A percentile compares a stretch with the other conserved stretches of the same genome.
Evolutionary conservation across 2,797 vertebrate species (phyloP).

Genomic region (Gouania willdenowi): DNA sequence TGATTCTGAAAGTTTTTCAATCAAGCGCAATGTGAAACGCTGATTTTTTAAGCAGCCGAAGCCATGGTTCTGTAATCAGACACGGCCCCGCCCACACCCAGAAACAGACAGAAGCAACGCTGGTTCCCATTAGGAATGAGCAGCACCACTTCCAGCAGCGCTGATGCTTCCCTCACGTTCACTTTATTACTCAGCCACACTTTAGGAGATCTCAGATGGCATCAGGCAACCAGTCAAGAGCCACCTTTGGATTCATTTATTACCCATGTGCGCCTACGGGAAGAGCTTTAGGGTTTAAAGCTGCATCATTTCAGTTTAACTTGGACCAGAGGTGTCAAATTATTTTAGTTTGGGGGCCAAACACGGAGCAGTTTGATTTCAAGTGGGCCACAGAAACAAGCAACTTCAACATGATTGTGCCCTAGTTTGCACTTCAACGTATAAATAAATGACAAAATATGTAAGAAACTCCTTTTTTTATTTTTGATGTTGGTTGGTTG

Average conservation of each 20-base stretch:
- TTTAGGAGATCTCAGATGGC: constrained; percentile 75
- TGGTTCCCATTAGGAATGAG: constrained; percentile 77
- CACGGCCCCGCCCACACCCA: constrained; percentile 45
- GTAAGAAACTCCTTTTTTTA: too few relatives aligned
- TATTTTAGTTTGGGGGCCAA: too few relatives aligned
- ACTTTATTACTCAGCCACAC: constrained; percentile 78
- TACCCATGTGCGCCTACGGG: constrained; percentile 26
- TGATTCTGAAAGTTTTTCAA: constrained; percentile 21
- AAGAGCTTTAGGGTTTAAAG: constrained; percentile 49
- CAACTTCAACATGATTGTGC: too few relatives aligned
- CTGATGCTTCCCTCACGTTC: constrained; percentile 71
- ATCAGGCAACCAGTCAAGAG: constrained; percentile 63
- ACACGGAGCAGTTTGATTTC: too few relatives aligned
- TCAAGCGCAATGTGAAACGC: constrained; percentile 26
- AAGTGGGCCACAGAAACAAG: too few relatives aligned
- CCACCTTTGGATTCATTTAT: constrained; percentile 75
- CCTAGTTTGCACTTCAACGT: too few relatives aligned
- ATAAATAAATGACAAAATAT: too few relatives aligned
- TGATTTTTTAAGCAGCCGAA: constrained; percentile 44
- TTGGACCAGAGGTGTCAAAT: too few relatives aligned
- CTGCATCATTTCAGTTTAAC: constrained; percentile 54
- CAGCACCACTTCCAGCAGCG: constrained; percentile 58
- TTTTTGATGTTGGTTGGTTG: too few relatives aligned
- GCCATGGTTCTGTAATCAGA: constrained; percentile 50
- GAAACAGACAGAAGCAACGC: constrained; percentile 75